Evolutionary conservation across 2,888 invertebrate species (phyloP).

Genomic region (Panopea generosa): DNA sequence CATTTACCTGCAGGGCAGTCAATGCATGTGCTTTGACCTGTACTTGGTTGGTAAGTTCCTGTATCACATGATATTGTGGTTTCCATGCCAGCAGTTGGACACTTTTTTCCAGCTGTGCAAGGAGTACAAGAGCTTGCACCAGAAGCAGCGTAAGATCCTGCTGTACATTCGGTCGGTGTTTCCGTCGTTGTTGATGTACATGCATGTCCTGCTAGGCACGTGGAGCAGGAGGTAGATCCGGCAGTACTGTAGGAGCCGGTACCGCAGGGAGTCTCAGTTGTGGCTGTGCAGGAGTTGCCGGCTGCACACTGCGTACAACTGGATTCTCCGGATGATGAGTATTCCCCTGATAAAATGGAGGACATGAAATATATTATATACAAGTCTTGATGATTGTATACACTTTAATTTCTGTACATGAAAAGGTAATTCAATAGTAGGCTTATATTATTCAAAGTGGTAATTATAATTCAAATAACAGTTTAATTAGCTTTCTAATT

Average conservation of each 20-base stretch:
- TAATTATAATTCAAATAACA: too few relatives aligned
- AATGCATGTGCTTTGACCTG: constrained; percentile 67
- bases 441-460: too few relatives aligned
- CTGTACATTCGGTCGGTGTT: constrained; percentile 68
- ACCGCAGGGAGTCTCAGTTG: constrained; percentile 70
- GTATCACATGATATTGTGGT: constrained; percentile 65
- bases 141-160: constrained; percentile 70
- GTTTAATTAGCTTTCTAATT: too few relatives aligned
- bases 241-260: constrained; percentile 72
- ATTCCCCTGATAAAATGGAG: constrained; percentile 58
- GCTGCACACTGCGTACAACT: constrained; percentile 73
- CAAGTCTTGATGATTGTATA: too few relatives aligned
- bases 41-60: constrained; percentile 67
- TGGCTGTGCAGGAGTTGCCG: constrained; percentile 69
- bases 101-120: constrained; percentile 75
- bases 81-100: constrained; percentile 73
- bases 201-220: constrained; percentile 69
- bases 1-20: constrained; percentile 74
- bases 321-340: constrained; percentile 57
- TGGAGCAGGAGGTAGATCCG: constrained; percentile 67
- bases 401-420: too few relatives aligned
- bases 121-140: constrained; percentile 66
- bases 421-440: too few relatives aligned
- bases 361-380: background rate
- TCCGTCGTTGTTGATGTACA: constrained; percentile 58